phyloP scores from a whole-genome alignment of 2,797 vertebrate genomes.

The Rhinella marina region DNA sequence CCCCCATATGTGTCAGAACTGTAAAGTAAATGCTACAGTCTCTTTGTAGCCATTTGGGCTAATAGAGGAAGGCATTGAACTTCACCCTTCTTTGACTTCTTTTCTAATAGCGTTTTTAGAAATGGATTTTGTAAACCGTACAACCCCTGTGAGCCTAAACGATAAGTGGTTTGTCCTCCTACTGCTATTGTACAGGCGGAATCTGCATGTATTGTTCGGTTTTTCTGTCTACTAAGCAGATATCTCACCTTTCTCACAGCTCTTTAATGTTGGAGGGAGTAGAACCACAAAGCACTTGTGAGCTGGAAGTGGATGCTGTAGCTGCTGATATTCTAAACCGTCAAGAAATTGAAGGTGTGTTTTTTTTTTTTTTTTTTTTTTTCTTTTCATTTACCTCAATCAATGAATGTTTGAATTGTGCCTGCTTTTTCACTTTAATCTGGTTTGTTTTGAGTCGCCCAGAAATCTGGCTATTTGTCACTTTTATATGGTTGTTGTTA shows the following conservation, averaged over 20 bases:
- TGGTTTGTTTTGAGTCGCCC: too few species aligned
- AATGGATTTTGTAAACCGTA: too few species aligned
- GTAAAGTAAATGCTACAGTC: neutral
- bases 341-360: conserved; percentile 92
- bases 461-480: too few species aligned
- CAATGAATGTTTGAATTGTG: neutral
- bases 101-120: too few species aligned
- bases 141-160: too few species aligned
- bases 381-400: neutral
- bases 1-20: neutral
- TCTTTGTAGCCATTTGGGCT: too few species aligned
- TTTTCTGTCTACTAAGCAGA: neutral
- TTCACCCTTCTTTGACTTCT: too few species aligned
- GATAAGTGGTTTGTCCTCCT: too few species aligned
- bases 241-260: conserved; percentile 73
- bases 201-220: too few species aligned
- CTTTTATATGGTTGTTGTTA: too few species aligned
- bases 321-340: conserved; percentile 95
- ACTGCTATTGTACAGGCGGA: neutral
- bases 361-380: conserved; percentile 41
- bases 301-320: conserved; percentile 95
- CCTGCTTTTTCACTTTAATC: neutral
- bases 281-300: conserved; percentile 91
- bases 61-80: too few species aligned
- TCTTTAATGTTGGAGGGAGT: conserved; percentile 88